Base-by-base conservation (phyloP, 2,113 vertebrate species). In the Notothenia rossii region DNA sequence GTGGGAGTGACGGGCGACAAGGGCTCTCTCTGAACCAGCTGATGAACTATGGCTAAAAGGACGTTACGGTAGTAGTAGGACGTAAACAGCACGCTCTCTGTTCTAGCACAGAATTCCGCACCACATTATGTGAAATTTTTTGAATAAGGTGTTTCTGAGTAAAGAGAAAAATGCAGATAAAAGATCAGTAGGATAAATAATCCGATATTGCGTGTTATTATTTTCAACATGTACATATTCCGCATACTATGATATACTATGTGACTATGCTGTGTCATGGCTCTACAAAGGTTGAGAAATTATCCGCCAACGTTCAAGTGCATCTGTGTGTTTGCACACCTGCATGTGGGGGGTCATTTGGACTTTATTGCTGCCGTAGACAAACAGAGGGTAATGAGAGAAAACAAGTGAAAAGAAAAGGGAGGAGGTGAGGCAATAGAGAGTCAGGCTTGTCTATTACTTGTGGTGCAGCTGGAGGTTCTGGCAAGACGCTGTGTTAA, bases 391-490 rank as follows among this genome's bases (percentile, higher is more conserved):
- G 55, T 68, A 79, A 83, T 71, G 69, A 84, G 49, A 81, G 60
- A 75, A 73, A 88, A 85, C 64, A 75, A 71, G 46, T 63, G 36
- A 55, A 62, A 82, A 46, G 8, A 33, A 60, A 54, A 51, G 12
- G 20, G 20, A 62, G 17, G 66, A 61, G 64, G 46, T 45, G 15
- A 66, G 80, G 75, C 54, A 71, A 66, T 55, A 33, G 59, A 75
- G 62, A 83, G 10, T 33, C 43, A 5, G 43, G 68, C 66, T 79
- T 77, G 82, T 79, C 76, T 50, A 43, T 82, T 84, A 62, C 88
- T 77, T 64, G 59, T 66, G 29, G 56, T 90, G 92, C 92, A 92
- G 89, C 90, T 92, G 90, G 92, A 87, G 84, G 10, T 79, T 85
- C 90, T 93, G 89, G 91, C 88, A 87, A 72, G 77, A 63, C 9